Conservation (phyloP, 2,113 vertebrate species). For the Paramormyrops kingsleyae region DNA sequence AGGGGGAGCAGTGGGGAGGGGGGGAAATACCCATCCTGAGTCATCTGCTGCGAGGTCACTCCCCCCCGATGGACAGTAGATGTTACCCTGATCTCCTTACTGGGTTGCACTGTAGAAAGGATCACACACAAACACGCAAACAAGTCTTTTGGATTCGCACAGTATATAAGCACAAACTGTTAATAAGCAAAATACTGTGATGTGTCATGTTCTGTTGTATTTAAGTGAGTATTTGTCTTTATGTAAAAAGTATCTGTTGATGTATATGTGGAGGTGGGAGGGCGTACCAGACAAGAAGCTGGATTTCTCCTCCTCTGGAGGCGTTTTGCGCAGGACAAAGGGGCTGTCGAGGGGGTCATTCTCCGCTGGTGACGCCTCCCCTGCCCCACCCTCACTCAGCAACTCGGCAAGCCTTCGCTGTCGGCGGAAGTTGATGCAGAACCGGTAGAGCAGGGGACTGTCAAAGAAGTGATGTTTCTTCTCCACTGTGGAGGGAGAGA, state of each 20-base stretch:
- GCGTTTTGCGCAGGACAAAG: constrained; percentile 63
- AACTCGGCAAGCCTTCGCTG: constrained; percentile 65
- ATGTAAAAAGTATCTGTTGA: not conserved
- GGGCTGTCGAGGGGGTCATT: constrained; percentile 61
- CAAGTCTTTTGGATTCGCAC: not conserved
- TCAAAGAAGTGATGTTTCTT: constrained; percentile 72
- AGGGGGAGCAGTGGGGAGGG: constrained; percentile 38
- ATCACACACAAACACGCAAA: not conserved
- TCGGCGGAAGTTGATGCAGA: constrained; percentile 72
- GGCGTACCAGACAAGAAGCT: constrained; percentile 68
- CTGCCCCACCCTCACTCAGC: constrained; percentile 53
- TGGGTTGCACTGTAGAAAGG: constrained; percentile 49
- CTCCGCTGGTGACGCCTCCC: constrained; percentile 13
- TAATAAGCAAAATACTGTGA: not conserved
- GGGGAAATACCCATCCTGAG: constrained; percentile 44
- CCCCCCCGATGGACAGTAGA: constrained; percentile 55
- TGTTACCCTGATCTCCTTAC: constrained; percentile 57
- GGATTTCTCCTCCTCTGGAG: constrained; percentile 40
- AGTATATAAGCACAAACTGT: not conserved
- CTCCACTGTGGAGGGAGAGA: constrained; percentile 51
- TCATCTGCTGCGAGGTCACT: constrained; percentile 54
- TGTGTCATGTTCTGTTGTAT: not conserved
- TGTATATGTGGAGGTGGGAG: not conserved
- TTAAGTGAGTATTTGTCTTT: not conserved
- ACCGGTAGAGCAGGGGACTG: constrained; percentile 71